Percentiles rank a stretch among this genome's conserved stretches.
Evolutionary conservation across 2,888 invertebrate genomes (phyloP).

Genomic region (Invenusta paracnida): DNA sequence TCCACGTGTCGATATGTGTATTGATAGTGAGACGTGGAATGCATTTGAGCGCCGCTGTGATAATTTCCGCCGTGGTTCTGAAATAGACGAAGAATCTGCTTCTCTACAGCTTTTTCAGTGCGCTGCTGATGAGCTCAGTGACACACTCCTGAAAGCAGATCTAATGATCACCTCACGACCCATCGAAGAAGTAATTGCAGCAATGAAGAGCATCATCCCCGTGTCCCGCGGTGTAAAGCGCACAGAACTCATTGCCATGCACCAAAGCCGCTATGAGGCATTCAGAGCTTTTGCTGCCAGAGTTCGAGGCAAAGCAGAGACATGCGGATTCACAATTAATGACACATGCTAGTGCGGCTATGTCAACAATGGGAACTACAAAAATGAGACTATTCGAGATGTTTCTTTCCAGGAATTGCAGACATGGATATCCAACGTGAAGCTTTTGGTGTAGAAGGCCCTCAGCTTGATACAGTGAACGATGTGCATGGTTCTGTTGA

Average conservation of each 20-base stretch:
- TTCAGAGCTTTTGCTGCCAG: background rate
- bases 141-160: slow-evolving; percentile 17
- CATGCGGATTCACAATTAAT: background rate
- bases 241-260: background rate
- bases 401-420: too few species aligned
- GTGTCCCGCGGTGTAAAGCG: background rate
- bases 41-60: background rate
- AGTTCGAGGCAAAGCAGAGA: too few species aligned
- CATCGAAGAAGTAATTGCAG: slow-evolving; percentile 4
- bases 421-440: too few species aligned
- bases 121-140: background rate
- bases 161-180: background rate
- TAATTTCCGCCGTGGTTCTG: slow-evolving; percentile 24
- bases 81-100: background rate
- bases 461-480: too few species aligned
- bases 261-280: background rate
- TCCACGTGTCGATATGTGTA: background rate
- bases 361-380: background rate
- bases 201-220: background rate
- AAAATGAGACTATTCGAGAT: too few species aligned
- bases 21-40: slow-evolving; percentile 5
- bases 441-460: too few species aligned
- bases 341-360: too few species aligned
- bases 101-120: slow-evolving; percentile 18
- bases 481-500: too few species aligned